Base-by-base conservation (phyloP, 2,113 vertebrate species). In the Nothocercus nigrocapillus region DNA sequence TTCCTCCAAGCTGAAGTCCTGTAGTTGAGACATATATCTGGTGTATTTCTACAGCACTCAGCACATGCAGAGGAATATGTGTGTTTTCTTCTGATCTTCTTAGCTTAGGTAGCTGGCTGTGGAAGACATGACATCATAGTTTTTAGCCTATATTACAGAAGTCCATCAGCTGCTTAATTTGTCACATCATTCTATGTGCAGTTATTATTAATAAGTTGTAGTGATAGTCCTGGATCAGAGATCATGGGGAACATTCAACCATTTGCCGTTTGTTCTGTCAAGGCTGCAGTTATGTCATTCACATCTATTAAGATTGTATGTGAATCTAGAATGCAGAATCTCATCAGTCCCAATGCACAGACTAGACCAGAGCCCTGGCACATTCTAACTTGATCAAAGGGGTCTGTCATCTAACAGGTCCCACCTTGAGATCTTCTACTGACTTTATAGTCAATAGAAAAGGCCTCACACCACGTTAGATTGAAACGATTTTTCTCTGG, bases 301-400 rank as follows among this genome's bases (percentile, higher is more conserved):
- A 9, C 15, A 6, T 13, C 16, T 82, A 8, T 20, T 34, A 8
- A 7, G 8, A 70, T 64, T 40, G 38, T 8, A 9, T 45, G 8
- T 34, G 34, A 78, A 84, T 34, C 7, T 47, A 56, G 25, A 68
- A 22, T 9, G 32, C 0, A 36, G 13, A 70, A 85, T 1, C 59
- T 45, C 36, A 74, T 2, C 62, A 0, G 0, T 34, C 12, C 8
- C 49, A 42, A 63, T 0, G 0, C 8, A 54, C 13, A 44, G 11
- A 42, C 4, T 21, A 21, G 3, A 10, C 56, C 18, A 20, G 54
- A 78, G 70, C 36, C 0, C 0, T 3, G 3, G 13, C 18, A 27
- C 0, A 0, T 53, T 67, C 14, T 45, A 4, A 5, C 1, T 0
- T 27, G 0, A 0, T 30, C 6, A 85, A 34, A 3, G 1, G 16